phyloP scores from a whole-genome alignment of 2,888 invertebrate genomes.

The Archaeoteleia sp. region DNA sequence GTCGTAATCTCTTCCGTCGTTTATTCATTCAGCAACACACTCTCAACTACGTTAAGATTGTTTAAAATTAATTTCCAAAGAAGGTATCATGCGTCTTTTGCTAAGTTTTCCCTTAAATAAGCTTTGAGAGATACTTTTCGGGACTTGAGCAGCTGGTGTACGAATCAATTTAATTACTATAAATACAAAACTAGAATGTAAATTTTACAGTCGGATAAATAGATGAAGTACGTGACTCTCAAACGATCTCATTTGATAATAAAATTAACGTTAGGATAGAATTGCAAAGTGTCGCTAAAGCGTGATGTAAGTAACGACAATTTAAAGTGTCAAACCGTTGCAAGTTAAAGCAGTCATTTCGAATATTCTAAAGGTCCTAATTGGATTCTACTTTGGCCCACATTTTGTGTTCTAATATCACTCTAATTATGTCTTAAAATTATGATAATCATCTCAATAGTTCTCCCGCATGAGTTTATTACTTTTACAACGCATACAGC shows the following conservation, averaged over 20 bases:
- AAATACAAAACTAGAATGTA: conserved; percentile 21
- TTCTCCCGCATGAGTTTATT: too few species aligned
- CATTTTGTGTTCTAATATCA: too few species aligned
- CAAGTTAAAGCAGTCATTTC: too few species aligned
- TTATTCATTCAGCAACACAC: conserved; percentile 27
- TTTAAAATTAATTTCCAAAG: background rate
- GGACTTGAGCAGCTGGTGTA: conserved; percentile 11
- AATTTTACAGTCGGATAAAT: conserved; percentile 13
- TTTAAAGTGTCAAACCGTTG: too few species aligned
- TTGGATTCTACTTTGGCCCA: too few species aligned
- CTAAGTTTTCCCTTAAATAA: conserved; percentile 33
- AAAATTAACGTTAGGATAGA: conserved; percentile 8
- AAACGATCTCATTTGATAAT: conserved; percentile 25
- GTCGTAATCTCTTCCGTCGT: conserved; percentile 13
- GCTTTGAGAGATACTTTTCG: conserved; percentile 25
- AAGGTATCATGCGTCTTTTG: conserved; percentile 1
- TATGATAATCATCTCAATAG: too few species aligned
- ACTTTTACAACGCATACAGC: too few species aligned
- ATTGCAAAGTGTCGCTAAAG: background rate
- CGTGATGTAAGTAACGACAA: too few species aligned
- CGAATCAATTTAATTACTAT: conserved; percentile 41
- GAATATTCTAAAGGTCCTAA: too few species aligned
- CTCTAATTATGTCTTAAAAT: too few species aligned
- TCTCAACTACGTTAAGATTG: background rate
- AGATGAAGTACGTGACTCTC: background rate